phyloP scores from a whole-genome alignment of 2,888 invertebrate species.

The Argyresthia goedartella region DNA sequence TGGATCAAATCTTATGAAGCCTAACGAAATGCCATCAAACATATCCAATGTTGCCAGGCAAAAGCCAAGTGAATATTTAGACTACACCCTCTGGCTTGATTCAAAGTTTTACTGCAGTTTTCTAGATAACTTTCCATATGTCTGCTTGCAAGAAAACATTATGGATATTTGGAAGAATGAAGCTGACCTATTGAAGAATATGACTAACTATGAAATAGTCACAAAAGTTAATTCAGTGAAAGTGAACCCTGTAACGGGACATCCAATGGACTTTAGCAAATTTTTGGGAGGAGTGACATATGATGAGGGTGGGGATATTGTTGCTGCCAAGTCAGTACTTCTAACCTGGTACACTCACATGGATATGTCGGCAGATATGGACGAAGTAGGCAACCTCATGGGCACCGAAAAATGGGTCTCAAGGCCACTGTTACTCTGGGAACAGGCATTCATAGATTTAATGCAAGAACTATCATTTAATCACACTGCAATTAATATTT shows the following conservation, averaged over 20 bases:
- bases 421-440: conserved; percentile 71
- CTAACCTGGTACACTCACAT: conserved; percentile 75
- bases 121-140: conserved; percentile 69
- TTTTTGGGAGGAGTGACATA: conserved; percentile 72
- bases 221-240: conserved; percentile 69
- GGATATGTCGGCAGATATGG: conserved; percentile 76
- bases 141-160: conserved; percentile 75
- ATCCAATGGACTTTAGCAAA: conserved; percentile 73
- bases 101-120: conserved; percentile 74
- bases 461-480: conserved; percentile 41
- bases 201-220: conserved; percentile 74
- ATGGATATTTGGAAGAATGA: conserved; percentile 80
- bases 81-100: conserved; percentile 70
- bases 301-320: conserved; percentile 72
- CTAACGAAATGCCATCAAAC: conserved; percentile 23
- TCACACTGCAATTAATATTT: conserved; percentile 47
- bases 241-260: conserved; percentile 75
- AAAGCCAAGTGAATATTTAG: conserved; percentile 41
- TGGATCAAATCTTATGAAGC: conserved; percentile 26
- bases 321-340: conserved; percentile 73
- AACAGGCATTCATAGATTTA: conserved; percentile 63
- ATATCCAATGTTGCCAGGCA: neutral
- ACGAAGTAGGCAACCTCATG: conserved; percentile 77
- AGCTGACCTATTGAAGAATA: conserved; percentile 51
- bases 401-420: conserved; percentile 84